A percentile compares a stretch with the other conserved stretches of the same genome.
These are phyloP conservation scores for Microctenopoma stevenorrisi DNA, from an alignment of 2,797 vertebrate genomes.

Conservation along the genomic window DNA sequence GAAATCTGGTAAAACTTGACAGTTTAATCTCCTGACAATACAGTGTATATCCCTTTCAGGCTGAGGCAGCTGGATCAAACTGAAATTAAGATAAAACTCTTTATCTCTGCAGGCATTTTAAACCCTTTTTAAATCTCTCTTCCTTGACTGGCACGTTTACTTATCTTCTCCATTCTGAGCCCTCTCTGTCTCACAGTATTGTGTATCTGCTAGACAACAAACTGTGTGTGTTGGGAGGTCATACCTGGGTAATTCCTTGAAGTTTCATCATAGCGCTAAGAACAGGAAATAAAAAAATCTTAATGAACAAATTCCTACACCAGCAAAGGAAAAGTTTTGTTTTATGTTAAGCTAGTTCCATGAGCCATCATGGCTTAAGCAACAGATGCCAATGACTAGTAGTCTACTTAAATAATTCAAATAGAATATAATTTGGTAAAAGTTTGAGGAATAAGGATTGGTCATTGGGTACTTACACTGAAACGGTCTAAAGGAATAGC, in stretches of 20 bases:
- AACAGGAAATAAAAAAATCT: conserved; percentile 18
- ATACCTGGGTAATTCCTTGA: conserved; percentile 79
- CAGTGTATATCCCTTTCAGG: conserved; percentile 51
- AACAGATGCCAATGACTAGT: conserved; percentile 3
- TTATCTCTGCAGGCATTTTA: conserved; percentile 54
- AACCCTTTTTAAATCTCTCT: conserved; percentile 47
- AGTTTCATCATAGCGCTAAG: conserved; percentile 78
- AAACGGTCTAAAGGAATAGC: conserved; percentile 79
- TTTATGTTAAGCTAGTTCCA: conserved; percentile 5
- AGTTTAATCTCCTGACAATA: conserved; percentile 58
- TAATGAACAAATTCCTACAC: background rate
- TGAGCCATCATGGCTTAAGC: background rate
- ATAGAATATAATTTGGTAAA: background rate
- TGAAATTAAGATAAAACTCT: conserved; percentile 50
- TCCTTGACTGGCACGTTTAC: conserved; percentile 31
- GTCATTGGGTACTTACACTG: conserved; percentile 70
- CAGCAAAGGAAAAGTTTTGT: background rate
- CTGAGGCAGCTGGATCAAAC: conserved; percentile 50
- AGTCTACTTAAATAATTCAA: background rate
- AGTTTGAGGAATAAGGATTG: background rate
- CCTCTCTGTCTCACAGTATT: conserved; percentile 11
- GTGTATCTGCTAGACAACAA: conserved; percentile 25
- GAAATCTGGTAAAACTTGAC: conserved; percentile 31
- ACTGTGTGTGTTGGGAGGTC: conserved; percentile 17
- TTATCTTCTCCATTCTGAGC: conserved; percentile 29